Base-by-base conservation (phyloP, 2,888 invertebrate genomes). In the Parthenolecanium corni region DNA sequence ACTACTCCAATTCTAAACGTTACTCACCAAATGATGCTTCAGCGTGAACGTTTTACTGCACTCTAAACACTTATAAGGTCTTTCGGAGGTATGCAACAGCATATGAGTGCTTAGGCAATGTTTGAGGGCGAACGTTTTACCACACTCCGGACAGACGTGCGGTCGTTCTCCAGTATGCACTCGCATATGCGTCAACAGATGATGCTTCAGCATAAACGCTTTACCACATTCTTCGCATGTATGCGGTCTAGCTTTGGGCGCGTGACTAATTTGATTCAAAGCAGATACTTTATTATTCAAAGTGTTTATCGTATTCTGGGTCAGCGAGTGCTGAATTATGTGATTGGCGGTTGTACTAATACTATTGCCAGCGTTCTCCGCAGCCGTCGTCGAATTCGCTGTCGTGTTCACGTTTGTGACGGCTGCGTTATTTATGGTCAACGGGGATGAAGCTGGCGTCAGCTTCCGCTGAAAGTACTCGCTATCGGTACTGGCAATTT, bases 1-100 rank as follows among this genome's bases (percentile, higher is more conserved):
- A 16, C 24, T 31, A 4, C 12, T 16, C 23, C 46, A 46, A 18
- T 21, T 18, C 44, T 2, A 44, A 3, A 21, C 11, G n/a, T 16
- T 66, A 66, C 68, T 67, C 53, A 70, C 70, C 69, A 89, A 78
- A 74, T 89, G 89, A 74, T 89, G 89, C 72, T 89, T 89, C 65
- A 89, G 76, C 1, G 89, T 89, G 71, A 89, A 89, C 65, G 87
- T 85, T 77, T 89, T 89, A 76, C 87, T 88, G 76, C 89, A 89
- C 76, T 88, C 88, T 66, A 82, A 80, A 72, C 89, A 89, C 72
- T 87, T 82, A 75, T 85, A 89, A 47, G 89, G 89, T 68, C 89
- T 77, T 68, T 87, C 86, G 36, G 86, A 84, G 44, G 86, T 86
- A 73, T 89, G 89, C 68, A 89, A 75, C 70, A 89, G 73, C 68